A percentile compares a stretch with the other conserved stretches of the same genome.
Conservation (phyloP, 2,113 vertebrate species). For the Calypte anna region DNA sequence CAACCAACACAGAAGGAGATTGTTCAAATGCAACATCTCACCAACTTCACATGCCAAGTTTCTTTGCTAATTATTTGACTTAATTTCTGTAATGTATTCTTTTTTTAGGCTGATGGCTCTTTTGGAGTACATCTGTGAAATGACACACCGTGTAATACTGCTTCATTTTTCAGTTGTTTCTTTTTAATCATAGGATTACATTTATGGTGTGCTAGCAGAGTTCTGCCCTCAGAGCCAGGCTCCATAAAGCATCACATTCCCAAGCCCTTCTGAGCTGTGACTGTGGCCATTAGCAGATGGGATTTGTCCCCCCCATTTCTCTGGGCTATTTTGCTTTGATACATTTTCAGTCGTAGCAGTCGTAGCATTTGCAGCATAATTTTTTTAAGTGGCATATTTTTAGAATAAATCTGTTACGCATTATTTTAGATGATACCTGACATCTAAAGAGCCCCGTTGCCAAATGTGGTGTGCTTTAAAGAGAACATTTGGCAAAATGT, state of each 20-base stretch:
- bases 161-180: not conserved
- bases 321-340: not conserved
- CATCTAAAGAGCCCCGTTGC: constrained; percentile 21
- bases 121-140: constrained; percentile 13
- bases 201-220: not conserved
- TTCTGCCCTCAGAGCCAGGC: not conserved
- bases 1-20: not conserved
- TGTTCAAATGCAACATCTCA: not conserved
- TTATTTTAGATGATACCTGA: constrained; percentile 54
- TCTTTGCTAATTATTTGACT: constrained; percentile 28
- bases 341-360: constrained; percentile 28
- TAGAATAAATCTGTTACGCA: constrained; percentile 45
- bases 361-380: constrained; percentile 12
- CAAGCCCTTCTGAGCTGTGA: not conserved
- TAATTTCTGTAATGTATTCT: not conserved
- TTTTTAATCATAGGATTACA: not conserved
- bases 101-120: constrained; percentile 27
- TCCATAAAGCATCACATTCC: not conserved
- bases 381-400: constrained; percentile 64
- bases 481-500: constrained; percentile 14
- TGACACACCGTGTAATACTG: not conserved
- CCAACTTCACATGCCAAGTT: not conserved
- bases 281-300: constrained; percentile 25
- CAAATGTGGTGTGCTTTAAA: not conserved
- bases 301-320: not conserved